Evolutionary conservation across 2,113 vertebrate species (phyloP).

Genomic region (Cephalopterus ornatus): DNA sequence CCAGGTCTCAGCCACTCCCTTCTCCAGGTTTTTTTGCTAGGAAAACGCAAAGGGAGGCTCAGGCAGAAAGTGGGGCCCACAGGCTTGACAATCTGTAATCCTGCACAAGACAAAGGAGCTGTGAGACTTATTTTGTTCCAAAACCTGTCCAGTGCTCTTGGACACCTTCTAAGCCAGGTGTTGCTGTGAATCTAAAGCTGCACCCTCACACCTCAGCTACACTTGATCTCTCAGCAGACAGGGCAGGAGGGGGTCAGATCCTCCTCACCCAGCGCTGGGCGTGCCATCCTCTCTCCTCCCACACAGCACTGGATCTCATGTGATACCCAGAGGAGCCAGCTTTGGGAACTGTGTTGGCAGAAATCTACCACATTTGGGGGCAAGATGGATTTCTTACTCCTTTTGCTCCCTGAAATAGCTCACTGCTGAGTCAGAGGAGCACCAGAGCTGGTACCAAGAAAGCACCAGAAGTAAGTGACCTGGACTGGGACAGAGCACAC

Average conservation of each 20-base stretch:
- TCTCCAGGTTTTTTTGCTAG: background rate
- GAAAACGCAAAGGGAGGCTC: background rate
- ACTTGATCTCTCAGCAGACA: background rate
- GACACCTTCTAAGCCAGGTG: background rate
- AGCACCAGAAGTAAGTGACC: background rate
- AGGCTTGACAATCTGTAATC: background rate
- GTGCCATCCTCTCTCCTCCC: background rate
- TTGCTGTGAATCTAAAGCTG: background rate
- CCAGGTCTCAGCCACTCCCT: background rate
- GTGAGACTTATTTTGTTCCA: background rate
- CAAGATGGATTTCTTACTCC: background rate
- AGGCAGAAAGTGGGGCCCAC: rapidly evolving
- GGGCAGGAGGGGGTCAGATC: background rate
- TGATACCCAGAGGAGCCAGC: background rate
- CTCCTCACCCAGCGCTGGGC: background rate
- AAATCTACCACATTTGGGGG: background rate
- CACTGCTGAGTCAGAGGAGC: background rate
- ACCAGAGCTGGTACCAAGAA: background rate
- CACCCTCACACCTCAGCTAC: background rate
- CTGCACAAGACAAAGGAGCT: background rate
- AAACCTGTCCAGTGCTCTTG: background rate
- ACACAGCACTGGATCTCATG: background rate
- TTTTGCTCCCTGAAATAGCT: background rate
- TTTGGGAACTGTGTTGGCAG: background rate
- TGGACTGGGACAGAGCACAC: background rate